Base-by-base conservation (phyloP, 1,140 invertebrate species). In the Drosophila sechellia region DNA sequence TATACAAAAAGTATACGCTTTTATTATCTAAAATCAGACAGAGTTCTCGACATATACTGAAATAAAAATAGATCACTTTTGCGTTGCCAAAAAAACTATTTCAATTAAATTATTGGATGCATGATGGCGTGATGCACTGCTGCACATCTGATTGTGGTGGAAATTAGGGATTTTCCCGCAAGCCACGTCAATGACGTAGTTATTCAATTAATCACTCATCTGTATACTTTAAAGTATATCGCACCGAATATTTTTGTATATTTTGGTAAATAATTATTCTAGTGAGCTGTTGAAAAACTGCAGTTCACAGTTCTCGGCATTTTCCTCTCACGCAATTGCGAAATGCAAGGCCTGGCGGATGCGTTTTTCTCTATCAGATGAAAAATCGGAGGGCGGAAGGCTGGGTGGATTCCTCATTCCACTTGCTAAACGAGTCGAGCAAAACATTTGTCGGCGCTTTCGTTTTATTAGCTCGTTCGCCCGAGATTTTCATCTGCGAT, bases 401-500 rank as follows among this genome's bases (percentile, higher is more conserved):
- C 6, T 40, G 50, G 13, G 25, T 11, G 49, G 49, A 37, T 71
- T 70, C 68, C 68, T 70, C 68, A 71, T 71, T 71, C 64, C 64
- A 49, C 68, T 35, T 48, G 52, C 52, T 57, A 49, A 71, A 71
- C 68, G 52, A 71, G 35, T 45, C 56, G 53, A 77, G 63, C 74
- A 69, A 66, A 75, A 58, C 73, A 63, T 69, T 73, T 75, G 64
- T 70, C 52, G 68, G 65, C 25, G 66, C 27, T 48, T 70, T 63
- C 46, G 40, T 68, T 77, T 73, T 81, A 20, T 81, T 61, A 27
- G 60, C 70, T 49, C 54, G 43, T 73, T 78, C 65, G 52, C 34
- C 58, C 22, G 45, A 56, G 71, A 56, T 74, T 56, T 74, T 85
- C 66, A 57, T 84, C 78, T 77, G 49, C 66, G 53, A 66, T 75